phyloP scores from a whole-genome alignment of 2,888 invertebrate genomes.

The Branchipolynoe longqiensis region DNA sequence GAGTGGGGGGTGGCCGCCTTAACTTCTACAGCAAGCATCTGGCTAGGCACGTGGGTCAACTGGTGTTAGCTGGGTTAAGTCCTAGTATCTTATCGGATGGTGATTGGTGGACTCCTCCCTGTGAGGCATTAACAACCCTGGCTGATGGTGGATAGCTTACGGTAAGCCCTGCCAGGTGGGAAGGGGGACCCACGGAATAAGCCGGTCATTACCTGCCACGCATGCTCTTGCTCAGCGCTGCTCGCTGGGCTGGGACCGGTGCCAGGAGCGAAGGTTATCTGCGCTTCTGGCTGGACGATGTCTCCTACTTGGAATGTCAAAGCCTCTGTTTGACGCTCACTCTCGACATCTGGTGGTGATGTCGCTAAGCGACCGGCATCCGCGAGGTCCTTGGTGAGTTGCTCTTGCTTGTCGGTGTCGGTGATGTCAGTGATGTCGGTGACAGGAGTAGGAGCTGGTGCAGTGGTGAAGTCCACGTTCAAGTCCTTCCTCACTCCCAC shows the following conservation, averaged over 20 bases:
- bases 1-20: slow-evolving; percentile 35
- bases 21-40: slow-evolving; percentile 48
- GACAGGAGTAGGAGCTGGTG: neutral
- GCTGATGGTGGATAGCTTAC: neutral
- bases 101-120: slow-evolving; percentile 29
- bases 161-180: neutral
- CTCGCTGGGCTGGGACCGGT: slow-evolving; percentile 10
- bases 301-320: slow-evolving; percentile 4
- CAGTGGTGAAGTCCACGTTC: neutral
- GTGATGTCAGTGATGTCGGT: neutral
- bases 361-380: neutral
- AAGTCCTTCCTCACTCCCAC: slow-evolving; percentile 17
- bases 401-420: neutral
- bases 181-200: slow-evolving; percentile 3
- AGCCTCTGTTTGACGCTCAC: neutral
- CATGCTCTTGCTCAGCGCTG: slow-evolving; percentile 28
- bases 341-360: neutral
- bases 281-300: slow-evolving; percentile 4
- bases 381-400: neutral
- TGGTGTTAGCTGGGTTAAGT: slow-evolving; percentile 42
- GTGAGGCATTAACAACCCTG: neutral
- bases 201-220: slow-evolving; percentile 42
- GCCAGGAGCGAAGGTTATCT: slow-evolving; percentile 9
- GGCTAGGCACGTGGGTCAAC: slow-evolving; percentile 44
- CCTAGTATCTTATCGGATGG: slow-evolving; percentile 49